Percentiles rank a stretch among this genome's conserved stretches.
Evolutionary conservation across 2,797 vertebrate species (phyloP).

Genomic region (Novumbra hubbsi): DNA sequence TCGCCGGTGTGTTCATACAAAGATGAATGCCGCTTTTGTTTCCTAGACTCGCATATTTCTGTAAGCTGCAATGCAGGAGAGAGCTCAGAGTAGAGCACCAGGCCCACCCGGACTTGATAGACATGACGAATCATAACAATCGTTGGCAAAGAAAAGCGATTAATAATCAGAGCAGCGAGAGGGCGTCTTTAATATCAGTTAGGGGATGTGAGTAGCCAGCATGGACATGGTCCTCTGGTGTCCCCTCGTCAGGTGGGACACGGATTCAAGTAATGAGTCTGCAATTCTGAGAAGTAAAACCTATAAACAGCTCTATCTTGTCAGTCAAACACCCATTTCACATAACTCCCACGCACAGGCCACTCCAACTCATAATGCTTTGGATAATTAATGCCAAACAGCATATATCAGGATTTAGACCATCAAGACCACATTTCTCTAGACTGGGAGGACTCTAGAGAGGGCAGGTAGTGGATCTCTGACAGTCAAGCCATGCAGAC

Average conservation of each 20-base stretch:
- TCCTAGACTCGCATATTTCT: neutral
- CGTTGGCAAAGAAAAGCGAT: neutral
- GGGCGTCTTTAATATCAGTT: conserved; percentile 3
- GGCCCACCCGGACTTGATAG: neutral
- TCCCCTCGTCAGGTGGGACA: neutral
- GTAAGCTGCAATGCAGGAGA: neutral
- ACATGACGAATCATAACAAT: neutral
- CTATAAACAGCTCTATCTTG: neutral
- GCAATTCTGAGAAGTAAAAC: neutral
- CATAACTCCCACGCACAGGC: conserved; percentile 1
- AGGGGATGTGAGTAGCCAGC: neutral
- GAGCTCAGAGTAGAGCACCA: neutral
- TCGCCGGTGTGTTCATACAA: conserved; percentile 13
- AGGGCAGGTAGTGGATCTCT: neutral
- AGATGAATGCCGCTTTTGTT: conserved; percentile 28
- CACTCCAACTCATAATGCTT: neutral
- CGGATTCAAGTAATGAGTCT: neutral
- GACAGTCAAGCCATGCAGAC: conserved; percentile 3
- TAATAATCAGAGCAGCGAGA: neutral
- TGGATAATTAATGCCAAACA: neutral
- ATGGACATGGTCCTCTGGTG: neutral
- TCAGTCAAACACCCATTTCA: neutral
- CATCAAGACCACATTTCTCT: neutral
- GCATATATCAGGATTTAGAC: neutral
- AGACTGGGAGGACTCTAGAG: neutral